Evolutionary conservation across 2,113 vertebrate genomes (phyloP).

Genomic region (Sapajus apella): DNA sequence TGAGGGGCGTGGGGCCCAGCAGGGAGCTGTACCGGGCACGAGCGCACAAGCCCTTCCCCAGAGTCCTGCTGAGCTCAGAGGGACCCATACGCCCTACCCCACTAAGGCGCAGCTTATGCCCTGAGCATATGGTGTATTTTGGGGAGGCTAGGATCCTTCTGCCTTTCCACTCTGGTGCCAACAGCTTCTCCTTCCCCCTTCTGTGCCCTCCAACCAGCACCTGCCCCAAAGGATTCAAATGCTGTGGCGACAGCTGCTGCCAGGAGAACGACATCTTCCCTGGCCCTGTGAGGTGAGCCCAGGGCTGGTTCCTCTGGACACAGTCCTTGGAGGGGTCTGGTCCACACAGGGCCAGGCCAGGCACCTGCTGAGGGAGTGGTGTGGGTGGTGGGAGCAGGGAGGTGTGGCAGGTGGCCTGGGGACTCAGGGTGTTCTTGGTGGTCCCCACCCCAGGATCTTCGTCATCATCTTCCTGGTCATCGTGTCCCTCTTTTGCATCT

Average conservation of each 20-base stretch:
- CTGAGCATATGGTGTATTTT: not conserved
- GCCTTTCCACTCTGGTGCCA: not conserved
- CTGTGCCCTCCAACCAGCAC: not conserved
- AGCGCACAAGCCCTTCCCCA: not conserved
- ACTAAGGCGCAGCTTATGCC: not conserved
- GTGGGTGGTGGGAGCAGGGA: too few species aligned
- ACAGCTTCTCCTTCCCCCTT: not conserved
- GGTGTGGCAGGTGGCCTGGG: rapidly evolving
- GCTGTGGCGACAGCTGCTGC: constrained; percentile 57
- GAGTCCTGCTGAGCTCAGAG: not conserved
- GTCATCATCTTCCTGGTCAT: constrained; percentile 1
- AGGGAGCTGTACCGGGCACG: not conserved
- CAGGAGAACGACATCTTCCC: not conserved
- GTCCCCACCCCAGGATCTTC: constrained; percentile 29
- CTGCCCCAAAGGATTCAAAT: constrained; percentile 51
- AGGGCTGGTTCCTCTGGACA: not conserved
- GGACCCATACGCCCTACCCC: rapidly evolving
- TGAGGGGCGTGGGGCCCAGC: not conserved
- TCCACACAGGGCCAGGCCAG: not conserved
- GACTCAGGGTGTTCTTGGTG: not conserved
- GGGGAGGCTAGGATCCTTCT: not conserved
- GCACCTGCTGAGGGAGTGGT: not conserved
- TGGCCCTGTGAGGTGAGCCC: constrained; percentile 45
- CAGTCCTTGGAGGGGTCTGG: not conserved
- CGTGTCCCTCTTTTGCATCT: constrained; percentile 53